A percentile compares a stretch with the other conserved stretches of the same genome.
Conservation (phyloP, 2,888 invertebrate species). For the Galerucella pusilla region DNA sequence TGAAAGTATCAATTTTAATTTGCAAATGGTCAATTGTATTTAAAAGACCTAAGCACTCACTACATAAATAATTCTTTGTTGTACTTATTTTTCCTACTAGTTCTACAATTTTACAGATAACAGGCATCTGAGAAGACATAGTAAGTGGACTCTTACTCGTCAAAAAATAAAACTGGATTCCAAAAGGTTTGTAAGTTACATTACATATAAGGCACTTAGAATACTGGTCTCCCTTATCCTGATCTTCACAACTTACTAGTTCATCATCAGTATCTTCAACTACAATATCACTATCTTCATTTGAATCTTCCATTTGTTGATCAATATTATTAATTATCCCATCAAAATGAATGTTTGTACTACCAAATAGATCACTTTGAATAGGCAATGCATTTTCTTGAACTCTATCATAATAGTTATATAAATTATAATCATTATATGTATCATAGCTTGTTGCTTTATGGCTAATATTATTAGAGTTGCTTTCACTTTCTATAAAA, state of each 20-base stretch:
- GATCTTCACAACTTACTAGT: conserved; percentile 55
- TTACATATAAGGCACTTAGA: conserved; percentile 61
- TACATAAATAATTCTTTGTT: conserved; percentile 58
- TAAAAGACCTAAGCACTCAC: conserved; percentile 61
- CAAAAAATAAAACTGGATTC: conserved; percentile 61
- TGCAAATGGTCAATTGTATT: conserved; percentile 64
- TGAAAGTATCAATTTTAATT: conserved; percentile 58
- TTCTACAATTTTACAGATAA: conserved; percentile 56
- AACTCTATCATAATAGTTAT: conserved; percentile 42
- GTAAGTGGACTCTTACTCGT: conserved; percentile 60
- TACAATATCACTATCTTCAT: conserved; percentile 63
- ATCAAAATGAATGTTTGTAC: conserved; percentile 39
- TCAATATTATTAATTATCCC: conserved; percentile 46
- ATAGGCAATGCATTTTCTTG: conserved; percentile 29
- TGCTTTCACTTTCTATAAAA: conserved; percentile 34
- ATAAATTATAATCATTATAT: conserved; percentile 36
- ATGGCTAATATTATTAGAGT: conserved; percentile 22
- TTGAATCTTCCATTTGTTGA: conserved; percentile 57
- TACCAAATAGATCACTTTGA: conserved; percentile 36
- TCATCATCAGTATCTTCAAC: conserved; percentile 64
- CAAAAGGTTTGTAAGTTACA: conserved; percentile 56
- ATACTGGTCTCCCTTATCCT: conserved; percentile 46
- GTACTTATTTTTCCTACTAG: conserved; percentile 53
- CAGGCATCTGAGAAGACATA: conserved; percentile 61
- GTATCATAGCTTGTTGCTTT: conserved; percentile 35